These are phyloP conservation scores for Beris morrisii DNA, from an alignment of 2,888 invertebrate species.

Conservation along the genomic window DNA sequence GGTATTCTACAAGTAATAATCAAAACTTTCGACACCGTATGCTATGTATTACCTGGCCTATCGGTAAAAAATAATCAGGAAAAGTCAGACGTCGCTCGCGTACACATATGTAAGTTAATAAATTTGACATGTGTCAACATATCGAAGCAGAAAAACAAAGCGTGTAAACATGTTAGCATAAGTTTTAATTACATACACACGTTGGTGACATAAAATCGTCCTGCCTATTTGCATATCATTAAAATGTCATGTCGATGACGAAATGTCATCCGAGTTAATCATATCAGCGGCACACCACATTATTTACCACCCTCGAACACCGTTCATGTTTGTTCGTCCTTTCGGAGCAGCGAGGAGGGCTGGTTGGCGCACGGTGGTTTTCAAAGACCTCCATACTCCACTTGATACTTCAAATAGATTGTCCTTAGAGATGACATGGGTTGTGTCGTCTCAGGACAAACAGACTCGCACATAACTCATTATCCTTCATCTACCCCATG, in stretches of 20 bases:
- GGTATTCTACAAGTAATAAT: no score
- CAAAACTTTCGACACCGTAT: no score
- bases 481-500: constrained; percentile 18
- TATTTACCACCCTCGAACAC: constrained; percentile 3
- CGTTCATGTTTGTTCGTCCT: constrained; percentile 20
- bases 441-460: constrained; percentile 30
- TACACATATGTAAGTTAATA: not conserved
- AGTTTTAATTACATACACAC: constrained; percentile 29
- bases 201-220: constrained; percentile 31
- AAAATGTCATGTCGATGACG: constrained; percentile 37
- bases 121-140: constrained; percentile 6
- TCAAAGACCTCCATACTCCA: not conserved
- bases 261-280: constrained; percentile 37
- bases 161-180: not conserved
- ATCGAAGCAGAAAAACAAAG: constrained; percentile 15
- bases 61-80: no score
- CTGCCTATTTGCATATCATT: constrained; percentile 39
- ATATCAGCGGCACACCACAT: constrained; percentile 14
- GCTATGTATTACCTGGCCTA: no score
- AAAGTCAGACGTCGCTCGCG: no score
- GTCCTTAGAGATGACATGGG: constrained; percentile 26
- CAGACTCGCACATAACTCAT: constrained; percentile 24
- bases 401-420: constrained; percentile 19
- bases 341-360: constrained; percentile 1
- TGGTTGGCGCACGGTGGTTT: constrained; percentile 1